Conservation (phyloP, 92 coral and sea anemone genomes). For the Blastomussa wellsi region DNA sequence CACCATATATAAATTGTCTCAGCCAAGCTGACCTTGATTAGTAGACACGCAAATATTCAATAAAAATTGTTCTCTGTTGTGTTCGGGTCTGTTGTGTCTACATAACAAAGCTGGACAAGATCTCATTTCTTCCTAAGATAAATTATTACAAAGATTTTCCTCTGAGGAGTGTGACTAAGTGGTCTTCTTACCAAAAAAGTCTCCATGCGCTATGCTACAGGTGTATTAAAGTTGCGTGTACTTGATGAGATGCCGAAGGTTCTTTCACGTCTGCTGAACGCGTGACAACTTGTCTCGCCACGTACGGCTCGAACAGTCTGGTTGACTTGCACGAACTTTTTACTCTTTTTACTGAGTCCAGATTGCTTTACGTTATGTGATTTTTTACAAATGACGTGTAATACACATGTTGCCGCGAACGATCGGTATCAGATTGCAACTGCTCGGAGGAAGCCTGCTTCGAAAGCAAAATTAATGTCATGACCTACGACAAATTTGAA, state of each 20-base stretch:
- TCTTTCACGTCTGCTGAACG: constrained; percentile 22
- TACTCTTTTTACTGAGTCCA: constrained; percentile 3
- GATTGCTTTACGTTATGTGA: neutral
- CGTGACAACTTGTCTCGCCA: constrained; percentile 44
- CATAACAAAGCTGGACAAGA: neutral
- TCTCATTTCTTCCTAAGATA: too few species aligned
- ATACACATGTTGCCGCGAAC: neutral
- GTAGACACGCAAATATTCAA: constrained; percentile 25
- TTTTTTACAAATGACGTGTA: neutral
- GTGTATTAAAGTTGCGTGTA: constrained; percentile 8
- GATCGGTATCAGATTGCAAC: constrained; percentile 2
- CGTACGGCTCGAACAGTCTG: neutral
- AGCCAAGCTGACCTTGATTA: constrained; percentile 1
- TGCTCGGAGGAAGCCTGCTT: neutral
- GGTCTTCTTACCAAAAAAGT: neutral
- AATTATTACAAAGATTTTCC: neutral
- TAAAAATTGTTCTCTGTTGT: neutral
- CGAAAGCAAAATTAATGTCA: constrained; percentile 23
- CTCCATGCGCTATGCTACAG: neutral
- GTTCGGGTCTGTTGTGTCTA: neutral
- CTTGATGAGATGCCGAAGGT: constrained; percentile 7
- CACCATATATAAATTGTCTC: constrained; percentile 32
- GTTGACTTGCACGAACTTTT: constrained; percentile 17
- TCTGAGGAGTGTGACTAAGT: neutral
- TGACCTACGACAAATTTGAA: constrained; percentile 42